Evolutionary conservation across 2,797 vertebrate species (phyloP).

Genomic region (Macrochelys suwanniensis): DNA sequence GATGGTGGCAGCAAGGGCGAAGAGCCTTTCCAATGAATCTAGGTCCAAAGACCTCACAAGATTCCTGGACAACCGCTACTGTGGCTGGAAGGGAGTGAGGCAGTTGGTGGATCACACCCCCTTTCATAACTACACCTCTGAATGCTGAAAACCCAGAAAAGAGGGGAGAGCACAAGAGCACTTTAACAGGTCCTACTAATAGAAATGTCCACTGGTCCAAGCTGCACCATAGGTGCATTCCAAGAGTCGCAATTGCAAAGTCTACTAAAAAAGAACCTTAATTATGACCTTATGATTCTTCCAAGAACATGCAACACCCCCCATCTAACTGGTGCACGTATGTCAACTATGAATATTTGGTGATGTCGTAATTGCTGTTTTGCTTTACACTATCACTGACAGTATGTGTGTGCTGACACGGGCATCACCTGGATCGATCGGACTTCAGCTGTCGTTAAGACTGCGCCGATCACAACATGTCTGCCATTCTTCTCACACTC

Average conservation of each 20-base stretch:
- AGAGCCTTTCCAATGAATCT: background rate
- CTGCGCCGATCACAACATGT: no score
- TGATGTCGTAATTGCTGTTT: fast-evolving
- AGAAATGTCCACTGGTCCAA: background rate
- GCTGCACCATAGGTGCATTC: fast-evolving
- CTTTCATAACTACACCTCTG: no score
- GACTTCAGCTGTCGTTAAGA: no score
- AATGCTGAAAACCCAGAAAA: no score
- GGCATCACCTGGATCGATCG: no score
- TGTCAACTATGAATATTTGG: background rate
- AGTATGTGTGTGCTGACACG: fast-evolving
- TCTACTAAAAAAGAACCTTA: background rate
- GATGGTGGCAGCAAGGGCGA: fast-evolving
- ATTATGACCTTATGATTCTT: background rate
- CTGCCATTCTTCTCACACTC: no score
- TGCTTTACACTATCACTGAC: fast-evolving
- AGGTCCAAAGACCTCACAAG: background rate
- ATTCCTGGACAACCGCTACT: background rate
- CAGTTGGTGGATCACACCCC: no score
- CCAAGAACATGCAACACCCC: background rate
- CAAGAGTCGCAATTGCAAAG: background rate
- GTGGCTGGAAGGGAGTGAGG: background rate
- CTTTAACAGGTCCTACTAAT: background rate
- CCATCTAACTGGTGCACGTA: background rate
- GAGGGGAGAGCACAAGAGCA: background rate